Conservation (phyloP, 1,140 invertebrate genomes). For the Protaetia brevitarsis region DNA sequence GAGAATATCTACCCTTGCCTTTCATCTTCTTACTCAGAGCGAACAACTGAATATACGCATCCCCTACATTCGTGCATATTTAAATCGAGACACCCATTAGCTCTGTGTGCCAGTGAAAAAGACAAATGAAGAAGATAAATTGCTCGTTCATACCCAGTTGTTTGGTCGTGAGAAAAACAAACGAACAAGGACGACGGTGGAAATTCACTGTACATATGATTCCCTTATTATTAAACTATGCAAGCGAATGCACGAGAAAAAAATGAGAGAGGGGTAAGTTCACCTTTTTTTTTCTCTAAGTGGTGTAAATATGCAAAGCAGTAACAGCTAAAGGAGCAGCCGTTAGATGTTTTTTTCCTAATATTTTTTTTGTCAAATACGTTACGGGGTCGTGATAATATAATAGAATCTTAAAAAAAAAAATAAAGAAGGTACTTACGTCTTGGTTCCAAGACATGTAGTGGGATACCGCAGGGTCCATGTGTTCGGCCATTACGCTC, state of each 20-base stretch:
- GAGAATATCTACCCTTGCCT: background rate
- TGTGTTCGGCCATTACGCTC: slow-evolving; percentile 81
- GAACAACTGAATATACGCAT: too few relatives aligned
- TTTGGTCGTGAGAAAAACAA: slow-evolving; percentile 17
- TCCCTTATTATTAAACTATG: too few relatives aligned
- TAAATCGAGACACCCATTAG: background rate
- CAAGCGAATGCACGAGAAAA: background rate
- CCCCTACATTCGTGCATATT: background rate
- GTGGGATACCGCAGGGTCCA: slow-evolving; percentile 60
- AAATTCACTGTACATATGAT: too few relatives aligned
- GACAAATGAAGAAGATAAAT: slow-evolving; percentile 7
- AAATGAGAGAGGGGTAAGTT: too few relatives aligned
- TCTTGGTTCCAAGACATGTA: slow-evolving; percentile 57
- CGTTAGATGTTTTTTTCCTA: background rate
- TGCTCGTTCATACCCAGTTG: background rate
- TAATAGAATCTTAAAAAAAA: background rate
- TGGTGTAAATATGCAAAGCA: too few relatives aligned
- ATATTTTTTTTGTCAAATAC: slow-evolving; percentile 12
- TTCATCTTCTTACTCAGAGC: too few relatives aligned
- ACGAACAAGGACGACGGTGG: background rate
- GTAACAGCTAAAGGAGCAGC: too few relatives aligned
- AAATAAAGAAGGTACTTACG: slow-evolving; percentile 36
- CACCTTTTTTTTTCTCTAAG: too few relatives aligned
- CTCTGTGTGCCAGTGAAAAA: background rate
- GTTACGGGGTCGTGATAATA: too few relatives aligned